Percentiles rank a stretch among this genome's conserved stretches.
phyloP scores from a whole-genome alignment of 2,797 vertebrate genomes.

The Poecilia picta region DNA sequence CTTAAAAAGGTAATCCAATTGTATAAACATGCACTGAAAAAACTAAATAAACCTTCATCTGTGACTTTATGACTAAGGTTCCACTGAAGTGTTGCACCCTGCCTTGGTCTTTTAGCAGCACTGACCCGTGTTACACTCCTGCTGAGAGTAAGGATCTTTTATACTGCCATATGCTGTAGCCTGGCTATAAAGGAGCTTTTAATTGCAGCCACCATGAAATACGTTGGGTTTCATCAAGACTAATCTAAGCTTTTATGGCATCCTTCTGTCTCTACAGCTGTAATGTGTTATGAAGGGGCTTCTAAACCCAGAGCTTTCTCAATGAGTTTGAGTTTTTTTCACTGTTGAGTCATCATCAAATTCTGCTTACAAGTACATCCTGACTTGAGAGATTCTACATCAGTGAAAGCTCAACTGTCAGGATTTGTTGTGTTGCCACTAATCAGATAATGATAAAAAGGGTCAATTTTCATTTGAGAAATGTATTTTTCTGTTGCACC shows the following conservation, averaged over 20 bases:
- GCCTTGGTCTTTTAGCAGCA: background rate
- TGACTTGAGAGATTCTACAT: background rate
- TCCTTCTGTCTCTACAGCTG: background rate
- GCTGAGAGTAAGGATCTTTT: background rate
- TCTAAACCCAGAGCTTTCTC: background rate
- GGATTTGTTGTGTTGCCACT: background rate
- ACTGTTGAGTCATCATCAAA: background rate
- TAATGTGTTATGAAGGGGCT: background rate
- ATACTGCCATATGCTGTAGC: background rate
- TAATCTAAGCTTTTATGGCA: background rate
- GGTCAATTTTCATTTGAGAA: background rate
- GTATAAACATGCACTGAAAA: background rate
- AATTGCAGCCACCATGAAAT: background rate
- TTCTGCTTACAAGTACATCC: background rate
- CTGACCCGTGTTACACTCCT: background rate
- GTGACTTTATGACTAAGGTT: background rate
- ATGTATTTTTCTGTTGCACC: background rate
- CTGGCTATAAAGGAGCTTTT: background rate
- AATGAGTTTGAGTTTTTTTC: background rate
- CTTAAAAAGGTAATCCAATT: background rate
- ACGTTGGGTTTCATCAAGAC: background rate
- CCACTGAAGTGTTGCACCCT: background rate
- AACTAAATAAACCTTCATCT: background rate
- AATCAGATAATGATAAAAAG: background rate
- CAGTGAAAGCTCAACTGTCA: background rate